Evolutionary conservation across 2,113 vertebrate genomes (phyloP), one percentile per base, ranked within the genome.

Genomic region (Dicrurus megarhynchus): DNA sequence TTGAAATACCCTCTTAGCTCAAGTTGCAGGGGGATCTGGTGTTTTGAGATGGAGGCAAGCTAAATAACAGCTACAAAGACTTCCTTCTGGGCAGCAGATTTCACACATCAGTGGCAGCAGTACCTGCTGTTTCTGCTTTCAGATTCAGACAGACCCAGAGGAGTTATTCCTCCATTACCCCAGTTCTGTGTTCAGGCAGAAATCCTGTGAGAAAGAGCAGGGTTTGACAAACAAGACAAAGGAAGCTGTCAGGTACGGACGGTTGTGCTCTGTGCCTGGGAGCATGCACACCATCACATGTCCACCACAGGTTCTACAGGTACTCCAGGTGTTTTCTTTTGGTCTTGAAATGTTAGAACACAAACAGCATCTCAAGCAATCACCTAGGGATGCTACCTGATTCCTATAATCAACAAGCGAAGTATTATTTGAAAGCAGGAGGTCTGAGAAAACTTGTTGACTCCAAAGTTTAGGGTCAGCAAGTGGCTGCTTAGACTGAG

Each of bases 111-210:
- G 76, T 77, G 57, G 60, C 67, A 94, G 60, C 63, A 90, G 52
- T 84, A 87, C 73, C 60, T 89, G 64, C 75, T 87, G 42, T 94
- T 96, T 87, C 52, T 84, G 27, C 65, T 95, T 92, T 83, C 42
- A 61, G 70, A 28, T 13, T 53, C 71, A 61, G 69, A 33, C 7
- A 67, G 69, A 80, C 14, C 13, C 63, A 59, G 41, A 46, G n/a
- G 39, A 90, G 30, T 37, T 87, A 28, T 69, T 73, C 21, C 30
- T 87, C 49, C 24, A 20, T 53, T 76, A 50, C 46, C 15, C 87
- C 1, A 0, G 6, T 59, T 75, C 65, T 80, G 30, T 56, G 61
- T 73, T 68, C 32, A 89, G 71, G 75, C 60, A 60, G 60, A 84
- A 90, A 90, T 67, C 12, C 13, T 44, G 39, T 10, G 11, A 80